phyloP scores from a whole-genome alignment of 1,140 invertebrate genomes.

The Cyphomyrmex costatus region DNA sequence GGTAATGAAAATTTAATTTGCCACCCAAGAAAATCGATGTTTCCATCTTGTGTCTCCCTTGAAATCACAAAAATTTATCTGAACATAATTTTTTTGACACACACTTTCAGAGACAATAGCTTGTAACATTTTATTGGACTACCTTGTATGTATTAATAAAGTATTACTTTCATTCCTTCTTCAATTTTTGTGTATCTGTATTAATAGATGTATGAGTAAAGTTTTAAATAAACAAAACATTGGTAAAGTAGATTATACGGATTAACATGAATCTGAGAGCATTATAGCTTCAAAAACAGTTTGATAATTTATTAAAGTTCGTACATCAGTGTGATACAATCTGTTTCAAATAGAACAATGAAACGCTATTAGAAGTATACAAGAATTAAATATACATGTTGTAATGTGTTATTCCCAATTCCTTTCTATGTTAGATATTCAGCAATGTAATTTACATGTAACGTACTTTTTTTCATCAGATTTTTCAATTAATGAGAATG shows the following conservation, averaged over 20 bases:
- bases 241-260: not conserved
- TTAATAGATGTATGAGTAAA: not conserved
- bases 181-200: not conserved
- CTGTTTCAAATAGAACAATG: conserved; percentile 58
- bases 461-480: conserved; percentile 10
- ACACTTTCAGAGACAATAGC: too few relatives aligned
- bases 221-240: conserved; percentile 40
- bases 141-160: conserved; percentile 14
- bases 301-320: conserved; percentile 80
- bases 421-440: conserved; percentile 19
- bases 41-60: too few relatives aligned
- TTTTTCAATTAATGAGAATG: not conserved
- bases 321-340: conserved; percentile 78
- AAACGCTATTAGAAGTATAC: conserved; percentile 46
- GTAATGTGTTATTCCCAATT: conserved; percentile 33
- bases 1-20: too few relatives aligned
- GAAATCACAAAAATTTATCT: too few relatives aligned
- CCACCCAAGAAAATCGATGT: too few relatives aligned
- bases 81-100: too few relatives aligned
- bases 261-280: not conserved
- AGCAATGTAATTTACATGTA: conserved; percentile 25
- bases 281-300: conserved; percentile 67
- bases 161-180: not conserved
- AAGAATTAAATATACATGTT: conserved; percentile 47
- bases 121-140: too few relatives aligned